These are phyloP conservation scores for silkworm (Bombyx mori) DNA, from an alignment of 1,140 invertebrate species.

Conservation along the genomic window DNA sequence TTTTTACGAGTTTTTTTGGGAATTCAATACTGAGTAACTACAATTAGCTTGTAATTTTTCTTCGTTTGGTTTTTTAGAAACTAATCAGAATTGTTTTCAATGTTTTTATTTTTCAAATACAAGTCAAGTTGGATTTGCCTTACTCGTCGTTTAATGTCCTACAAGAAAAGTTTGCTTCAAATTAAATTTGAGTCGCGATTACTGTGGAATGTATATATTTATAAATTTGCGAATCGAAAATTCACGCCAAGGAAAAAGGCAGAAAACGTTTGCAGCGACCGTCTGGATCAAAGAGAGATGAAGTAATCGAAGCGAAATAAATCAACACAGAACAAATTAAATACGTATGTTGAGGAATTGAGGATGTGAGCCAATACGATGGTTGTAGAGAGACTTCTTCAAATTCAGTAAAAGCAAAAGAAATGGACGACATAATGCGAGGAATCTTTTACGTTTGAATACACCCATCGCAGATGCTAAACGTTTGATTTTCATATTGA, in stretches of 20 bases:
- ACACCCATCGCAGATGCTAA: conserved; percentile 18
- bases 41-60: too few relatives aligned
- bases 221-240: conserved; percentile 15
- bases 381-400: conserved; percentile 20
- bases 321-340: conserved; percentile 40
- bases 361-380: conserved; percentile 24
- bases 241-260: conserved; percentile 16
- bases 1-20: too few relatives aligned
- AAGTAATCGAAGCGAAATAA: conserved; percentile 34
- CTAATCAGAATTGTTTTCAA: too few relatives aligned
- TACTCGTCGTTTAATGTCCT: too few relatives aligned
- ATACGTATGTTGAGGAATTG: conserved; percentile 30
- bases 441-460: conserved; percentile 15
- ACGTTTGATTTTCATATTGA: conserved; percentile 15
- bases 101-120: too few relatives aligned
- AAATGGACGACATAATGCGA: conserved; percentile 19
- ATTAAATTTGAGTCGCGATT: too few relatives aligned
- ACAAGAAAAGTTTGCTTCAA: too few relatives aligned
- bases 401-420: conserved; percentile 21
- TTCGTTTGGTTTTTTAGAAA: too few relatives aligned
- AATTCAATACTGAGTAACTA: too few relatives aligned
- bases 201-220: not conserved
- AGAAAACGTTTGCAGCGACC: conserved; percentile 21
- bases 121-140: too few relatives aligned
- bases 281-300: conserved; percentile 34